A percentile compares a stretch with the other conserved stretches of the same genome.
Conservation (phyloP, 1,140 invertebrate genomes). For the Camponotus floridanus region DNA sequence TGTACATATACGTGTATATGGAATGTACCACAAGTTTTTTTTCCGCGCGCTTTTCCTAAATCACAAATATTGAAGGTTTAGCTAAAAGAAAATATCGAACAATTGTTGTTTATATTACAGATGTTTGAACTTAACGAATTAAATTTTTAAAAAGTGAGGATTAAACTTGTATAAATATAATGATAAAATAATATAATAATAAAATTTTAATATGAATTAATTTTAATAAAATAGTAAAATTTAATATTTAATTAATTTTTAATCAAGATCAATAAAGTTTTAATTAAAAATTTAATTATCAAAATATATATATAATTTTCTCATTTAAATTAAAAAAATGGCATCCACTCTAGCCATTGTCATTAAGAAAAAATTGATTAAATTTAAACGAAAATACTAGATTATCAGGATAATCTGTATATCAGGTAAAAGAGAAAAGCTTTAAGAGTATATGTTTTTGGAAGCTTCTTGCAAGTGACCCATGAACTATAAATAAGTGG, state of each 20-base stretch:
- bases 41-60: neutral
- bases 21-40: conserved; percentile 22
- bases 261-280: neutral
- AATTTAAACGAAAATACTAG: conserved; percentile 14
- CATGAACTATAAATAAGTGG: conserved; percentile 25
- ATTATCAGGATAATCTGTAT: neutral
- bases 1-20: conserved; percentile 2
- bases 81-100: neutral
- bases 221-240: neutral
- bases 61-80: neutral
- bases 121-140: neutral
- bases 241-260: neutral
- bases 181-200: too few species aligned
- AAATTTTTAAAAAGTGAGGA: neutral
- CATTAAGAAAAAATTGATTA: neutral
- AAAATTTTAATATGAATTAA: too few species aligned
- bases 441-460: conserved; percentile 25
- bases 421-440: conserved; percentile 15
- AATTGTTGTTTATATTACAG: neutral
- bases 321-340: neutral
- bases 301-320: conserved; percentile 1
- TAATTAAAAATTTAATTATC: conserved; percentile 2
- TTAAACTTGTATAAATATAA: too few species aligned
- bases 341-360: neutral
- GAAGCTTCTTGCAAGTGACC: conserved; percentile 44